Evolutionary conservation across 2,888 invertebrate species (phyloP), one percentile per base, ranked within the genome.

Genomic region (Tetrapedia diversipes): DNA sequence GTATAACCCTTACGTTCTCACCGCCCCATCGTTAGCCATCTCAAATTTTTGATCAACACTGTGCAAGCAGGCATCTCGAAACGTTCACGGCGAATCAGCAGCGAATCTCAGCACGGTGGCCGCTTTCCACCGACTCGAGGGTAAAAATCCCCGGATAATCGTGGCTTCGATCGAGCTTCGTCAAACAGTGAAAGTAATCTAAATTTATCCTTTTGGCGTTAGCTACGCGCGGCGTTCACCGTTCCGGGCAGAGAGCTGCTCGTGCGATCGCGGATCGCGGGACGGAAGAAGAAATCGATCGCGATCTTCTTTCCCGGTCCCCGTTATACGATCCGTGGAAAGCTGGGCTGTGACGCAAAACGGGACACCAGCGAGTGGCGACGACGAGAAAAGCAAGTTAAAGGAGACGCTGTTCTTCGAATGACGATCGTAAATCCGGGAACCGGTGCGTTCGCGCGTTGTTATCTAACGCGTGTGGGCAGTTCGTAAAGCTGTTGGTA

Each of bases 161-260:
- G 54, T 53, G 29, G 53, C 68, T 60, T 47, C 51, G 77, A 79
- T 71, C 71, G 77, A 64, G 68, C 77, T 69, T 80, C 71, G 67
- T 61, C 66, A 60, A 79, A 71, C 70, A 77, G 85, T 85, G 83
- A 85, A 85, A 85, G 85, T 80, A 77, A 74, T 79, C 76, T 72
- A 74, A 78, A 79, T 68, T 74, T 61, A 79, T 84, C 82, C 49
- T 67, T 76, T 66, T 54, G 45, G 66, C 22, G 39, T n/a, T 39
- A 64, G 60, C 65, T 49, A 41, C 37, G 49, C 32, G 34, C 19
- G 22, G 29, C 54, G 56, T 57, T 57, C 63, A 24, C 51, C 63
- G 71, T 54, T 73, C 54, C 54, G 47, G 53, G 19, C 41, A n/a
- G 16, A 32, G n/a, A n/a, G n/a, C n/a, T n/a, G 7, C 29, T 49